Conservation (phyloP, 2,888 invertebrate genomes). For the Chelonus formosanus region DNA sequence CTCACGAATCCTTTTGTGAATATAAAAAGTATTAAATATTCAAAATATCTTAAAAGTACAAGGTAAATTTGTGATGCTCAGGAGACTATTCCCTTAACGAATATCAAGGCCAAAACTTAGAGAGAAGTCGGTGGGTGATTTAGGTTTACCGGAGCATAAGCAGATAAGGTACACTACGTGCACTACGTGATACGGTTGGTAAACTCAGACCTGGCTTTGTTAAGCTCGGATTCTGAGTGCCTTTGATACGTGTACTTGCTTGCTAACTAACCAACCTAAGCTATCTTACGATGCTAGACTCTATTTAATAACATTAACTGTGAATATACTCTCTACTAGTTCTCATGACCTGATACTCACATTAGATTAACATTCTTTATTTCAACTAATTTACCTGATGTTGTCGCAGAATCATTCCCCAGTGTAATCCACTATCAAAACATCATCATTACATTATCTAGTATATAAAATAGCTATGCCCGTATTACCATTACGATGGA, state of each 20-base stretch:
- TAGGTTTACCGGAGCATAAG: conserved; percentile 58
- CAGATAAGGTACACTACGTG: conserved; percentile 57
- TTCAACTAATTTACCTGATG: not conserved
- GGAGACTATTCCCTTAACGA: conserved; percentile 11
- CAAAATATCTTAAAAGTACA: conserved; percentile 38
- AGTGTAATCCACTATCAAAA: not conserved
- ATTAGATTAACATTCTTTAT: not conserved
- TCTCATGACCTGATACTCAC: conserved; percentile 18
- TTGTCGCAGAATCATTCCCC: not conserved
- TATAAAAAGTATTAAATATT: conserved; percentile 1
- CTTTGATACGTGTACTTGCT: conserved; percentile 66
- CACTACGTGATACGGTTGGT: conserved; percentile 64
- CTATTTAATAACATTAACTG: conserved; percentile 23
- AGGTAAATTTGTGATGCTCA: too few relatives aligned
- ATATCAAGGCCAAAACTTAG: conserved; percentile 59
- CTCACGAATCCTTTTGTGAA: not conserved
- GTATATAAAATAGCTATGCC: too few relatives aligned
- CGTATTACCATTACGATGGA: too few relatives aligned
- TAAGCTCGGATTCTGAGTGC: conserved; percentile 66
- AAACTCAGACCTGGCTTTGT: conserved; percentile 63
- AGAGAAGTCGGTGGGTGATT: conserved; percentile 43
- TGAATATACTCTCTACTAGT: conserved; percentile 16
- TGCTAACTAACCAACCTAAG: conserved; percentile 66
- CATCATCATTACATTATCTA: too few relatives aligned
- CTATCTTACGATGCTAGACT: conserved; percentile 48